These are phyloP conservation scores for Cheilosia grossa DNA, from an alignment of 2,888 invertebrate genomes.

Conservation along the genomic window DNA sequence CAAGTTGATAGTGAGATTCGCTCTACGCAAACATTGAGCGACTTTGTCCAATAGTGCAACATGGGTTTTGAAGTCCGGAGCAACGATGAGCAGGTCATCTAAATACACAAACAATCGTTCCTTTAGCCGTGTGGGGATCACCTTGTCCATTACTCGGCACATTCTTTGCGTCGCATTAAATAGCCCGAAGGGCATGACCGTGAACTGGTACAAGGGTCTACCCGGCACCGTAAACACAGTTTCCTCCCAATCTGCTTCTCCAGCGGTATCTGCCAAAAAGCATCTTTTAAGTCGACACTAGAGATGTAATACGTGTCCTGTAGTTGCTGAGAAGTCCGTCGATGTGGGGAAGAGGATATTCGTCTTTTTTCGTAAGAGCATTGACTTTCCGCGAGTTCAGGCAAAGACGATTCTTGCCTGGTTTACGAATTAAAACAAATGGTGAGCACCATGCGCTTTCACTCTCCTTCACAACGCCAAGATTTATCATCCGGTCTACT, in stretches of 20 bases:
- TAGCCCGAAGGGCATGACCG: conserved; percentile 46
- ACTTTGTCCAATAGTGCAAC: conserved; percentile 12
- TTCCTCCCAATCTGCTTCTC: conserved; percentile 14
- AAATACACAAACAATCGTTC: neutral
- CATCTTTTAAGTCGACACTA: neutral
- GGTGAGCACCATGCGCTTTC: conserved; percentile 77
- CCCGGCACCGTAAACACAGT: conserved; percentile 37
- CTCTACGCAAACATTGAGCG: no score
- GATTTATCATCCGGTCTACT: conserved; percentile 77
- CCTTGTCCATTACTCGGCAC: conserved; percentile 45
- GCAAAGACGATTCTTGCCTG: conserved; percentile 1
- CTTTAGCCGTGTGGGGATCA: conserved; percentile 43
- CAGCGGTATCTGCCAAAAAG: conserved; percentile 12
- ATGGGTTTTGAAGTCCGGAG: conserved; percentile 47
- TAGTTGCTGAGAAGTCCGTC: conserved; percentile 3
- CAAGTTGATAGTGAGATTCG: no score
- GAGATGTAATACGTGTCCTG: neutral
- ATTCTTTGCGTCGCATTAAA: conserved; percentile 62
- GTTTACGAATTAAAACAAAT: conserved; percentile 76
- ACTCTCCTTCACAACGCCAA: conserved; percentile 64
- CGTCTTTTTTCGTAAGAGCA: conserved; percentile 4
- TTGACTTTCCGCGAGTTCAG: neutral
- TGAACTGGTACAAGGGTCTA: neutral
- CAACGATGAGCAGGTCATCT: conserved; percentile 13
- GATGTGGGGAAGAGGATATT: conserved; percentile 23